These are phyloP conservation scores for Drosophila eugracilis DNA, from an alignment of 1,140 invertebrate species.

Conservation along the genomic window DNA sequence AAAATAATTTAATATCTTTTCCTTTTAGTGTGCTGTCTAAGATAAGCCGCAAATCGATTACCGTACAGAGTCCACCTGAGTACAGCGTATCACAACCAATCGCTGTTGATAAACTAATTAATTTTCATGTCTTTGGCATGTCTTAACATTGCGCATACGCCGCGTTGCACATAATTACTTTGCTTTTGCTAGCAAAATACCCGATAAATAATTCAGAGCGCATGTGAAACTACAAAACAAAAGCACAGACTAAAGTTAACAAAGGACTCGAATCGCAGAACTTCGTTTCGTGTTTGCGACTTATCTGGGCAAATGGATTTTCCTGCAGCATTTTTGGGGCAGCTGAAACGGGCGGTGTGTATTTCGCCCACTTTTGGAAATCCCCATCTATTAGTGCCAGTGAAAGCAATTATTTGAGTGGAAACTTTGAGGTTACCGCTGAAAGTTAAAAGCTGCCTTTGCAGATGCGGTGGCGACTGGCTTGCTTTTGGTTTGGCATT, in stretches of 20 bases:
- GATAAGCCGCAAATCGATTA: conserved; percentile 30
- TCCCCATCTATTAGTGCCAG: conserved; percentile 54
- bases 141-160: conserved; percentile 66
- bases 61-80: not conserved
- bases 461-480: not conserved
- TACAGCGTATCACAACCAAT: conserved; percentile 5
- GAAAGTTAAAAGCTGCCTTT: conserved; percentile 28
- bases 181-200: conserved; percentile 10
- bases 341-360: conserved; percentile 1
- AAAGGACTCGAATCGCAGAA: conserved; percentile 3
- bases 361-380: not conserved
- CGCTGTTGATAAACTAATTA: conserved; percentile 66
- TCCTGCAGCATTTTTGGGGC: conserved; percentile 28
- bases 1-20: not conserved
- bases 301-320: conserved; percentile 54
- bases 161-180: conserved; percentile 72
- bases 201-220: conserved; percentile 70
- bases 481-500: conserved; percentile 42
- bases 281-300: conserved; percentile 31
- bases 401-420: conserved; percentile 71
- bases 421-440: conserved; percentile 48
- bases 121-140: conserved; percentile 57
- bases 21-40: not conserved
- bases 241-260: conserved; percentile 15
- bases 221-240: conserved; percentile 40